These are phyloP conservation scores for Phycodurus eques DNA, from an alignment of 2,113 vertebrate genomes.

Conservation along the genomic window DNA sequence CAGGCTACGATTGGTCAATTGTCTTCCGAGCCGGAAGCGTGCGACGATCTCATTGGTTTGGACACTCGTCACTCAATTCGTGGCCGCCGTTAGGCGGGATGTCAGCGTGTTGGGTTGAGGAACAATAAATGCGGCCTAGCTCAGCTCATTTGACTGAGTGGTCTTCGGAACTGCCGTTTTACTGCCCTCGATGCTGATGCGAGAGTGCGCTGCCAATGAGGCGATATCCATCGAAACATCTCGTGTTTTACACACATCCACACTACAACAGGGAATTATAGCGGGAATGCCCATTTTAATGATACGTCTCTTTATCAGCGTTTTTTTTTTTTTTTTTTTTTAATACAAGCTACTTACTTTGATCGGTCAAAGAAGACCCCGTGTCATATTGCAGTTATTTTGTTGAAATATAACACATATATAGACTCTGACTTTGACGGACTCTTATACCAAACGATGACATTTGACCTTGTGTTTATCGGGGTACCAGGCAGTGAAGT, in stretches of 20 bases:
- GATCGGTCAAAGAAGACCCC: constrained; percentile 28
- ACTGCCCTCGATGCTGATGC: not conserved
- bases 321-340: constrained; percentile 33
- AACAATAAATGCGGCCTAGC: constrained; percentile 75
- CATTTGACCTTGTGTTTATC: not conserved
- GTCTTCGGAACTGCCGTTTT: constrained; percentile 47
- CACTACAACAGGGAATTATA: not conserved
- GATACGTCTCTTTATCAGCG: constrained; percentile 13
- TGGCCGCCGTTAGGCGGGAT: constrained; percentile 60
- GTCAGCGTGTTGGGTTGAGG: constrained; percentile 65
- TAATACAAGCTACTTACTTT: constrained; percentile 18
- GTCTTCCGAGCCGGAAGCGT: constrained; percentile 41
- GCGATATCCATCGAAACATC: not conserved
- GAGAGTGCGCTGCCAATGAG: not conserved
- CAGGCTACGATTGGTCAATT: constrained; percentile 53
- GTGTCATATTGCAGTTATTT: not conserved
- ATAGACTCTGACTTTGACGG: not conserved
- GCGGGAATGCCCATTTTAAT: constrained; percentile 13
- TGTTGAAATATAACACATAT: not conserved
- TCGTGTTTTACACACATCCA: not conserved
- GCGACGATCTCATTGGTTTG: constrained; percentile 43
- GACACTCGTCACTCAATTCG: constrained; percentile 5
- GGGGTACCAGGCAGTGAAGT: not conserved
- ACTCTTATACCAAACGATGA: not conserved
- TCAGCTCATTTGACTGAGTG: constrained; percentile 52